phyloP scores from a whole-genome alignment of 2,888 invertebrate species.

The Tortrix viridana region DNA sequence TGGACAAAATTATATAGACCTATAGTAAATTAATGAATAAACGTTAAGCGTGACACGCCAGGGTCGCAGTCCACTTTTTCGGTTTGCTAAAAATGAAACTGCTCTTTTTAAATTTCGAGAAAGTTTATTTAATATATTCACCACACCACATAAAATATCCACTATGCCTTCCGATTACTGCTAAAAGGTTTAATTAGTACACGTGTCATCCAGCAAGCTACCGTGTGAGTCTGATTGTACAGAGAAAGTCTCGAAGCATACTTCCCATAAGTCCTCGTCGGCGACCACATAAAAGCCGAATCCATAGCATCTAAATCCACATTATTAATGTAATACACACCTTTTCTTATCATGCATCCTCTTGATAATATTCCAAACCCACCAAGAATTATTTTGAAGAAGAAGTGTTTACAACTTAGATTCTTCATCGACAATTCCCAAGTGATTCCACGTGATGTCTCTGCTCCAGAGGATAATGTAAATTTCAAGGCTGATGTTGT shows the following conservation, averaged over 20 bases:
- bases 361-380: background rate
- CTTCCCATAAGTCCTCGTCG: background rate
- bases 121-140: too few species aligned
- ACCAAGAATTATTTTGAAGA: background rate
- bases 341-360: constrained; percentile 7
- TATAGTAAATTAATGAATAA: too few species aligned
- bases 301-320: constrained; percentile 8
- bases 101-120: too few species aligned
- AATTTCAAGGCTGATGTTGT: background rate
- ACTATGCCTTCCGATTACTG: background rate
- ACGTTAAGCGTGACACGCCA: too few species aligned
- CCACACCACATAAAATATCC: too few species aligned
- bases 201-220: background rate
- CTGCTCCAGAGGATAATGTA: background rate
- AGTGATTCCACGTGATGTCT: background rate
- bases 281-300: background rate
- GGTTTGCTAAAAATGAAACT: too few species aligned
- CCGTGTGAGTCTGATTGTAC: background rate
- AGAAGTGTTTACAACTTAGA: background rate
- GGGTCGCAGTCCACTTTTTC: too few species aligned
- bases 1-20: too few species aligned
- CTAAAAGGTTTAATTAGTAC: background rate
- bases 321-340: constrained; percentile 2
- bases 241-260: too few species aligned
- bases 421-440: background rate